Evolutionary conservation across 2,797 vertebrate species (phyloP), one percentile per base, ranked within the genome.

Genomic region (Chromobotia macracanthus): DNA sequence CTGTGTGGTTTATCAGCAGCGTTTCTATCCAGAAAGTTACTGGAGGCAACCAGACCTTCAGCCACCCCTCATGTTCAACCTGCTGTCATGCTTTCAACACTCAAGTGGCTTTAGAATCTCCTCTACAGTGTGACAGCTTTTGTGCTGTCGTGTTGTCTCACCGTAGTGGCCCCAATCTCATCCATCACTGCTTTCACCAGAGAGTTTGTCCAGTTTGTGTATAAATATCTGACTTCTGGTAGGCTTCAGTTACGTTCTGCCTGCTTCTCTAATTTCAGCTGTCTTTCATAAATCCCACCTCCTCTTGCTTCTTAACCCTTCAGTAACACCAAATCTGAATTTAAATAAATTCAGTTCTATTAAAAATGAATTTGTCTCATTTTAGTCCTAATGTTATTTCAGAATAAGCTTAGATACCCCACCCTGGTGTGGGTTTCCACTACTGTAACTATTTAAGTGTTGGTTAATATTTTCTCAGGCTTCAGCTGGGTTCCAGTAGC

Each of bases 181-280:
- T 94, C 91, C 90, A 90, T 93, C 92, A 92, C 87, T 87, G 90
- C 84, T 86, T 84, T 83, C 86, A 84, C 87, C 87, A 85, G 87
- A 88, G 82, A 88, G 92, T 93, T 91, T 90, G 91, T 88, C 89
- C 91, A 92, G 89, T 90, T 89, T 66, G 72, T 73, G 79, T 80
- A 89, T 87, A 90, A 91, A 93, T 92, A 92, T 87, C 92, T 85
- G 7, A 61, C 85, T 4, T 77, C 87, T 89, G 86, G 89, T 88
- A 87, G 91, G 90, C 89, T 92, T 82, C 71, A 77, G 89, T 89
- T 91, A 35, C 87, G 86, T 71, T 81, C 31, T 81, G 76, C 80
- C 82, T 82, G n/a, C 67, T 80, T 76, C 77, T 81, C 77, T 86
- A 61, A 63, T 61, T 82, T 83, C 88, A 88, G 85, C 87, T 86